Percentiles rank a stretch among this genome's conserved stretches.
phyloP scores from a whole-genome alignment of 2,113 vertebrate species.

The Tautogolabrus adspersus region DNA sequence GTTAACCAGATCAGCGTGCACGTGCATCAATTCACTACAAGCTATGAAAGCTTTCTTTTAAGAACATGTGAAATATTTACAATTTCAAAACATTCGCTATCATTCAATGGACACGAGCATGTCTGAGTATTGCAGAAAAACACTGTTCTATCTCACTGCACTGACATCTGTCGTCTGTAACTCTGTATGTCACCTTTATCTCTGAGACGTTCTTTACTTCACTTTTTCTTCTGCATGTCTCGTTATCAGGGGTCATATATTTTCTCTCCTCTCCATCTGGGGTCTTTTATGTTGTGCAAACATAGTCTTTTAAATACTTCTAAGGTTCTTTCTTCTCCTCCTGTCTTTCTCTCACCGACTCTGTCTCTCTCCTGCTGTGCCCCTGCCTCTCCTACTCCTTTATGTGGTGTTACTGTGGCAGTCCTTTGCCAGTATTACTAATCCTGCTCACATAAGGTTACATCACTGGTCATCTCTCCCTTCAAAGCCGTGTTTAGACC shows the following conservation, averaged over 20 bases:
- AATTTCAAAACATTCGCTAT: background rate
- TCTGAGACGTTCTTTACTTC: background rate
- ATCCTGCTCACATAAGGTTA: slow-evolving; percentile 43
- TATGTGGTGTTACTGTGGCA: background rate
- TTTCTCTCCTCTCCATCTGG: background rate
- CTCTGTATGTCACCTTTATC: slow-evolving; percentile 1
- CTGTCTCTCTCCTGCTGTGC: background rate
- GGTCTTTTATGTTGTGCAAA: background rate
- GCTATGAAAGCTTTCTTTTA: background rate
- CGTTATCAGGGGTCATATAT: background rate
- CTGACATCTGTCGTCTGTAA: background rate
- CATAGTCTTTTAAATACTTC: background rate
- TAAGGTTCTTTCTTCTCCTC: too few species aligned
- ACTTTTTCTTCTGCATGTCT: background rate
- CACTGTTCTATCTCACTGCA: background rate
- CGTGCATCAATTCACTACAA: background rate
- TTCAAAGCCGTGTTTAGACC: background rate
- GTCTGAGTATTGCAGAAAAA: background rate
- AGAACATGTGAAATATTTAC: background rate
- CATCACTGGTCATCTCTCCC: slow-evolving; percentile 14
- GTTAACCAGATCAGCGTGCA: background rate
- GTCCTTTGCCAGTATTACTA: slow-evolving; percentile 31
- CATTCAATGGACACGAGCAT: background rate
- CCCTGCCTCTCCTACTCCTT: slow-evolving; percentile 5
- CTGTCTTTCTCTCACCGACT: background rate